A percentile compares a stretch with the other conserved stretches of the same genome.
phyloP scores from a whole-genome alignment of 1,140 invertebrate genomes.

The Zaprionus kolodkinae region DNA sequence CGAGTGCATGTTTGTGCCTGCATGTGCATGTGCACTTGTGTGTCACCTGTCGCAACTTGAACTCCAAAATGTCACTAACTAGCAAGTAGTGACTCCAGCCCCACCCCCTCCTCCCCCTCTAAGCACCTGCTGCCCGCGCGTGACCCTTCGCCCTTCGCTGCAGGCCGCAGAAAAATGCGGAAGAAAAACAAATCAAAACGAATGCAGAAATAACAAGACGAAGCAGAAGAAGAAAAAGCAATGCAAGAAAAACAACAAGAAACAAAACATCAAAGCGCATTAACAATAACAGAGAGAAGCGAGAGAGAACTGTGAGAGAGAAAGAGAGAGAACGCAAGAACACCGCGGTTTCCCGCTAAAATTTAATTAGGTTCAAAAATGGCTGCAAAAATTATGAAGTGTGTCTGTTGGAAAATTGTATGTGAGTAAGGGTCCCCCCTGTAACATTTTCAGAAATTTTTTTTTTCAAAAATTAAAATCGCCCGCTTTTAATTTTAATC shows the following conservation, averaged over 20 bases:
- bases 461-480: no score
- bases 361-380: constrained; percentile 3
- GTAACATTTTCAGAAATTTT: no score
- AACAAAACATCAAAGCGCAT: constrained; percentile 4
- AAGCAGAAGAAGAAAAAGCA: not conserved
- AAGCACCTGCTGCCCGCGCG: constrained; percentile 45
- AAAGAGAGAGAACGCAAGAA: not conserved
- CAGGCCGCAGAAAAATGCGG: constrained; percentile 26
- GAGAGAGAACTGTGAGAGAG: not conserved
- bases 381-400: not conserved
- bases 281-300: constrained; percentile 9
- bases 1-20: not conserved
- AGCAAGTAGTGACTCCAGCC: constrained; percentile 8
- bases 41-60: constrained; percentile 40
- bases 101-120: no score
- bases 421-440: not conserved
- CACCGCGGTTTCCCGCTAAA: constrained; percentile 37
- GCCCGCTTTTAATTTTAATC: no score
- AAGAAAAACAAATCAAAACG: constrained; percentile 43
- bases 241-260: constrained; percentile 35
- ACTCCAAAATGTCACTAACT: constrained; percentile 44
- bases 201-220: constrained; percentile 12
- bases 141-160: constrained; percentile 20
- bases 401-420: no score
- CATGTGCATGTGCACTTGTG: constrained; percentile 27